phyloP scores from a whole-genome alignment of 2,797 vertebrate genomes.

The Aphelocoma californica region DNA sequence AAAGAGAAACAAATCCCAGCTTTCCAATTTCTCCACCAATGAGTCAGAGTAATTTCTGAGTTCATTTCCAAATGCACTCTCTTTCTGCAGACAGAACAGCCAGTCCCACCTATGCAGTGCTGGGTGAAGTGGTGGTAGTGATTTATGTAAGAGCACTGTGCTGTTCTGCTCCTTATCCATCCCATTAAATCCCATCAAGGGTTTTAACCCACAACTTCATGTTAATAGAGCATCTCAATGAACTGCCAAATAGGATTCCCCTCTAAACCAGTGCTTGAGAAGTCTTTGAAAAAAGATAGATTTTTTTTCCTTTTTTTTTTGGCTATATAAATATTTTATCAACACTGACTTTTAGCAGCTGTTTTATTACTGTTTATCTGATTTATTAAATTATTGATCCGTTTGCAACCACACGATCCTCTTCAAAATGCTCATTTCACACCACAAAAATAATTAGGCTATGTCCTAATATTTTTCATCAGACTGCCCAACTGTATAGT shows the following conservation, averaged over 20 bases:
- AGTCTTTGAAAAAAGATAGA: neutral
- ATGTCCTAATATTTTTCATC: neutral
- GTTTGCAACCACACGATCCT: neutral
- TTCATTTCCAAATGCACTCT: neutral
- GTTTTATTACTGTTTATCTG: neutral
- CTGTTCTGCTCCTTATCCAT: neutral
- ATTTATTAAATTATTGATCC: neutral
- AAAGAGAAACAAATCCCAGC: conserved; percentile 7
- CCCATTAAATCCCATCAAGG: neutral
- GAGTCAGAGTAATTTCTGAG: conserved; percentile 17
- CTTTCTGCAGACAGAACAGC: neutral
- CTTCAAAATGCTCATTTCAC: neutral
- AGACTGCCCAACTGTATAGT: neutral
- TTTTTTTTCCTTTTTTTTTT: neutral
- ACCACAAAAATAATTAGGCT: neutral
- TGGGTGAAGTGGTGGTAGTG: neutral
- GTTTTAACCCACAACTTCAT: neutral
- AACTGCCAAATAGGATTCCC: neutral
- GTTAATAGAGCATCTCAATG: neutral
- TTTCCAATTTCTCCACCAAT: neutral
- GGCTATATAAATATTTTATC: neutral
- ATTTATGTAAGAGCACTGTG: neutral
- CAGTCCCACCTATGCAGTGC: neutral
- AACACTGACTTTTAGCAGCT: neutral
- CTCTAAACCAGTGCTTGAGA: neutral